Evolutionary conservation across 2,797 vertebrate genomes (phyloP).

Genomic region (Rhabdomys pumilio): DNA sequence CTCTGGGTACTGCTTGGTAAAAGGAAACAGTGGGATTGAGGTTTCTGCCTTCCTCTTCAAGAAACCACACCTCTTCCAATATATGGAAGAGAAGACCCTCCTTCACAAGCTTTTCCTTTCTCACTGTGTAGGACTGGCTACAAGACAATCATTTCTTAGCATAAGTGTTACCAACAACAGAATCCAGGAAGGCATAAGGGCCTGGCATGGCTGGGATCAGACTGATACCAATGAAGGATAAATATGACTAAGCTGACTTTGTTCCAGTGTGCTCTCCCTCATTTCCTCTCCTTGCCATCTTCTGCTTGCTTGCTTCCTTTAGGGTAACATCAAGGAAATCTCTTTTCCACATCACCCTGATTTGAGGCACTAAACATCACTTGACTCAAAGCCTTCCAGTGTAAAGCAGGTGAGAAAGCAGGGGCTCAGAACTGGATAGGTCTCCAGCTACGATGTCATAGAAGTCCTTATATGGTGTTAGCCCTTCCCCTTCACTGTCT

Average conservation of each 20-base stretch:
- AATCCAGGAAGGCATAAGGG: neutral
- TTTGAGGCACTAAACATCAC: neutral
- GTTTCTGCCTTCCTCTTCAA: too few relatives aligned
- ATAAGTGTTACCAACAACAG: neutral
- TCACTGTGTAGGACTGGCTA: accelerated
- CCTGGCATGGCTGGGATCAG: neutral
- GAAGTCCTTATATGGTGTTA: neutral
- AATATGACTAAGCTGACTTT: too few relatives aligned
- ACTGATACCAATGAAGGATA: neutral
- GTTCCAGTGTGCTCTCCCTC: neutral
- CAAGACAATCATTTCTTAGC: neutral
- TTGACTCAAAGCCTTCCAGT: neutral
- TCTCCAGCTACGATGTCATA: neutral
- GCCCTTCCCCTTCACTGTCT: neutral
- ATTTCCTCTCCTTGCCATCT: neutral
- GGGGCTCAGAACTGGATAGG: neutral
- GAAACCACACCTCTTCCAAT: neutral
- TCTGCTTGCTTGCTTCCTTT: neutral
- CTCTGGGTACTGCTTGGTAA: neutral
- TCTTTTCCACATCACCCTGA: neutral
- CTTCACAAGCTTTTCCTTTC: neutral
- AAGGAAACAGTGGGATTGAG: neutral
- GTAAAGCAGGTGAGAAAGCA: neutral
- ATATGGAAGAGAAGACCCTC: neutral
- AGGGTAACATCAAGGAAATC: neutral